Evolutionary conservation across 2,797 vertebrate species (phyloP), one percentile per base, ranked within the genome.

Genomic region (Sarcophilus harrisii): DNA sequence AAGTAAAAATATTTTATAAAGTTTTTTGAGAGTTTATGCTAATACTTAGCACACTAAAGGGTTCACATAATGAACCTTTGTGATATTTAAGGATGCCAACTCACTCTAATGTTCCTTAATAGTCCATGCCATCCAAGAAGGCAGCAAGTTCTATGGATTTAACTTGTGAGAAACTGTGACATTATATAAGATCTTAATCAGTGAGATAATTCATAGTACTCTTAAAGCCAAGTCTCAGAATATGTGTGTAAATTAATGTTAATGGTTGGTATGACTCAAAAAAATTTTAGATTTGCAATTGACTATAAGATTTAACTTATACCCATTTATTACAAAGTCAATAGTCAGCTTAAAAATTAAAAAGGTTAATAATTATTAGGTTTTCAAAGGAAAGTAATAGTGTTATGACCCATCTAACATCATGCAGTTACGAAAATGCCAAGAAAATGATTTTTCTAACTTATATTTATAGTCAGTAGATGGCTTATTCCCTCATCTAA

Each of bases 241-340:
- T 98, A 98, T 98, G 96, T 97, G 97, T 98, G 94, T 98, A 98
- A 98, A 97, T 98, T 98, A 97, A 95, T 97, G 96, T 95, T 98
- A 99, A 99, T 98, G 98, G 98, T 98, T 97, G 98, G 93, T 97
- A 96, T 98, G 97, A 97, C 97, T 98, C 95, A 97, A 98, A 96
- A 98, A 98, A 96, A 96, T 97, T 98, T 98, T 97, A 98, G 96
- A 98, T 98, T 98, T 98, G 96, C 98, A 98, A 98, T 98, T 98
- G 98, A 98, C 97, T 98, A 93, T 95, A 93, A 96, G 96, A 98
- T 97, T 98, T 98, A 98, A 98, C 97, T 98, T 98, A 94, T 57
- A 97, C 94, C 98, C 98, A 98, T 99, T 99, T 99, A 98, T 99
- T 98, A 98, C 96, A 98, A 98, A 99, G 98, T 99, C 99, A 99